Conservation (phyloP, 2,113 vertebrate species). For the Pluvianellus socialis region DNA sequence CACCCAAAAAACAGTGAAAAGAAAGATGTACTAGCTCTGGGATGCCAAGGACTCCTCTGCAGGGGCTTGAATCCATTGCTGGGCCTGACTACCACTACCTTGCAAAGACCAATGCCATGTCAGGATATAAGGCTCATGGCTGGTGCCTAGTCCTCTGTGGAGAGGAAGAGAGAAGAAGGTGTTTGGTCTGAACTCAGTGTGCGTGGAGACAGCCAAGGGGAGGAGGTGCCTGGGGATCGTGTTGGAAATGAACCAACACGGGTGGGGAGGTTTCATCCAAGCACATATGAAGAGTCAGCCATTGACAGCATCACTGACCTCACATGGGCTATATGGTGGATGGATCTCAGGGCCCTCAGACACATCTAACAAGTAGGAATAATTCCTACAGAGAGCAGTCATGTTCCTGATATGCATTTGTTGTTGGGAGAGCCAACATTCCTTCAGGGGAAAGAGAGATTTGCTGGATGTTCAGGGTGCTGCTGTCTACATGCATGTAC, state of each 20-base stretch:
- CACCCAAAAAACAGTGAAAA: background rate
- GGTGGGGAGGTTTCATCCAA: background rate
- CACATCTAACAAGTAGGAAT: background rate
- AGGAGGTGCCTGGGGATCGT: background rate
- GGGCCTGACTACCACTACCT: background rate
- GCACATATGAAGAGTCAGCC: background rate
- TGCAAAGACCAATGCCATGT: background rate
- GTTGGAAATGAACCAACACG: background rate
- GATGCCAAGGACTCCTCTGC: background rate
- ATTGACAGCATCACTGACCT: background rate
- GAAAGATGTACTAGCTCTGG: background rate
- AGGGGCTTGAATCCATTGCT: background rate
- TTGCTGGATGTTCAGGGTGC: background rate
- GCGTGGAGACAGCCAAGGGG: background rate
- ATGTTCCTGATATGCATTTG: background rate
- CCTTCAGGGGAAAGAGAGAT: background rate
- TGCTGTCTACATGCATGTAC: background rate
- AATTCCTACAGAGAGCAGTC: background rate
- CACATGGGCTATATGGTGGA: background rate
- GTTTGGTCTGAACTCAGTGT: background rate
- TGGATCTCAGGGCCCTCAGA: background rate
- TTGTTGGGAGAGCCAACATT: background rate
- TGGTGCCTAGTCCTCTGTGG: accelerated
- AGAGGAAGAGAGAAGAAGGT: background rate
- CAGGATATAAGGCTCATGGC: background rate